Evolutionary conservation across 2,888 invertebrate genomes (phyloP), one percentile per base, ranked within the genome.

Genomic region (Lydus trimaculatus): DNA sequence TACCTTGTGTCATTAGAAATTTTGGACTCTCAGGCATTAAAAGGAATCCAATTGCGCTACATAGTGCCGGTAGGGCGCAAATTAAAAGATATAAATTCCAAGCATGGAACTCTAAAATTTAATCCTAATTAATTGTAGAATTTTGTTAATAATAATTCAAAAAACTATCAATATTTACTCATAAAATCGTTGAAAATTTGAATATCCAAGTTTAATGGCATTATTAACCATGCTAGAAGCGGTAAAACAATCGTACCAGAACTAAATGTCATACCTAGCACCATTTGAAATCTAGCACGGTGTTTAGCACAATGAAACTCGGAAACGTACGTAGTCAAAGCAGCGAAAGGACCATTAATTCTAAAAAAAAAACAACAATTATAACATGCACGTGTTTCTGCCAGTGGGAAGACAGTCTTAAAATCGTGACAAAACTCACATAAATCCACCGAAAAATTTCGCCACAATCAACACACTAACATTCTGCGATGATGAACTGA

Each of bases 1-100:
- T 85, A 0, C 92, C 91, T 59, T 90, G 87, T 0, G 91, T 89
- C 89, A 94, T 90, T 4, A 94, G 85, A 83, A 92, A 94, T 83
- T 93, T 93, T 6, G 94, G 94, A 80, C 93, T 94, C 83, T 94
- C 94, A 0, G 94, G 93, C 66, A 92, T 85, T 70, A 88, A 87
- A 71, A 89, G 84, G 63, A 90, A 85, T 0, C 88, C 86, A 36
- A 91, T 71, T 0, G 91, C 91, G 8, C 92, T 89, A 0, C 92
- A 75, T 0, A 94, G 80, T 25, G 92, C 91, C 9, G 94, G 91
- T 68, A 93, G 69, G 0, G 90, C 86, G 83, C 88, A 87, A 0
- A 89, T 82, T 66, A 90, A 82, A 20, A 91, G 84, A 78, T 90
- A 91, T 58, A 90, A 74, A 78, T 90, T 90, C 90, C 90, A 91